These are phyloP conservation scores for Mastigias papua DNA, from an alignment of 30 jellyfish, hydroid and myxozoan species.

Conservation along the genomic window DNA sequence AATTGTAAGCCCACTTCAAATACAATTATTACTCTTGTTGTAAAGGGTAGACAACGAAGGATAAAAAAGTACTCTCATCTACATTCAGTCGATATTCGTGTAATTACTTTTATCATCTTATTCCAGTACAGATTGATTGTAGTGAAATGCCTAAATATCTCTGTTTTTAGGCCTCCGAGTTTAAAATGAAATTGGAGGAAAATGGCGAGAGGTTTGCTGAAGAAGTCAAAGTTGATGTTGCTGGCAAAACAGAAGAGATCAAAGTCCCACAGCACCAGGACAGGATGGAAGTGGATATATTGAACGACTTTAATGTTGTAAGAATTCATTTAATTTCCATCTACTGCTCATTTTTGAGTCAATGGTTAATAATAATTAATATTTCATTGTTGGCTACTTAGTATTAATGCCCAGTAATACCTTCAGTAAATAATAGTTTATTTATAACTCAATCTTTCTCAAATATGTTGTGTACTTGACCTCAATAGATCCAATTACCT, in stretches of 20 bases:
- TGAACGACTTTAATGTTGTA: constrained; percentile 56
- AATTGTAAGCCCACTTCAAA: neutral
- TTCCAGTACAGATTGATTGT: neutral
- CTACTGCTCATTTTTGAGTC: too few relatives aligned
- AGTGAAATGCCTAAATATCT: neutral
- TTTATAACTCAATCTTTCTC: too few relatives aligned
- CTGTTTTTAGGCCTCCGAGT: constrained; percentile 33
- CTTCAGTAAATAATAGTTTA: too few relatives aligned
- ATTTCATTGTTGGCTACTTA: too few relatives aligned
- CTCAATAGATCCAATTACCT: too few relatives aligned
- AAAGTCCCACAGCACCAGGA: constrained; percentile 52
- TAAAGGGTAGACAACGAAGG: neutral
- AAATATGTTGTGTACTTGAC: too few relatives aligned
- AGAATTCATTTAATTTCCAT: too few relatives aligned
- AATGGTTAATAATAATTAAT: too few relatives aligned
- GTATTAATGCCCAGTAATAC: too few relatives aligned
- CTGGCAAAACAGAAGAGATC: constrained; percentile 51
- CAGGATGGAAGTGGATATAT: constrained; percentile 44
- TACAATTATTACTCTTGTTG: neutral
- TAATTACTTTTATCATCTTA: neutral
- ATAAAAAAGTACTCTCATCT: neutral
- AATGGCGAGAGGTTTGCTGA: constrained; percentile 41
- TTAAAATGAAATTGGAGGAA: constrained; percentile 34
- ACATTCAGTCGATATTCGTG: neutral
- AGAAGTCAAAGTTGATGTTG: constrained; percentile 36